These are phyloP conservation scores for Bovichtus variegatus DNA, from an alignment of 2,797 vertebrate species.

Conservation along the genomic window DNA sequence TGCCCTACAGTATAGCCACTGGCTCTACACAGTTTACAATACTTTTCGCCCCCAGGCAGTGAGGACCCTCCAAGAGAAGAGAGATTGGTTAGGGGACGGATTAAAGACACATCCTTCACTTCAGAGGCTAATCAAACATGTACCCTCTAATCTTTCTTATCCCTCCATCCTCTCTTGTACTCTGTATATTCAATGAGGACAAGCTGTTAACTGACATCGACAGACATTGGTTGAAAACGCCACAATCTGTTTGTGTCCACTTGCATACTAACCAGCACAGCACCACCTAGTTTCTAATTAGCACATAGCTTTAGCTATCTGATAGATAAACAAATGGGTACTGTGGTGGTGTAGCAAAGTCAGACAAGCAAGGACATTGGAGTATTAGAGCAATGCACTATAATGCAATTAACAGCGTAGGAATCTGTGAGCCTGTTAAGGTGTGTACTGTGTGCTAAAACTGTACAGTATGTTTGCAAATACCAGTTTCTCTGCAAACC, in stretches of 20 bases:
- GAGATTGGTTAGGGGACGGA: constrained; percentile 73
- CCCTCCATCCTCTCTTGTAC: constrained; percentile 44
- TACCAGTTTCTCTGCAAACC: constrained; percentile 20
- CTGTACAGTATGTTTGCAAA: constrained; percentile 3
- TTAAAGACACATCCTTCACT: constrained; percentile 71
- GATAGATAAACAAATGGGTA: constrained; percentile 15
- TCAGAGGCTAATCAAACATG: constrained; percentile 81
- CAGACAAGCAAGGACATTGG: constrained; percentile 21
- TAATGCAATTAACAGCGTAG: constrained; percentile 35
- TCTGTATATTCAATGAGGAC: constrained; percentile 66
- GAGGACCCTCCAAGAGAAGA: constrained; percentile 71
- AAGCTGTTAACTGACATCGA: constrained; percentile 57
- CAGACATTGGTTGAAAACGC: constrained; percentile 53
- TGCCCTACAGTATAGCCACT: constrained; percentile 28
- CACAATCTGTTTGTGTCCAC: constrained; percentile 30
- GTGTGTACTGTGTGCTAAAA: constrained; percentile 18
- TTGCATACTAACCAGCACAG: constrained; percentile 49
- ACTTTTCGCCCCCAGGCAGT: constrained; percentile 48
- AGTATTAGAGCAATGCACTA: constrained; percentile 20
- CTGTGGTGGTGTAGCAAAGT: background rate
- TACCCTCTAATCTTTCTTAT: constrained; percentile 63
- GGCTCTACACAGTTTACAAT: constrained; percentile 40
- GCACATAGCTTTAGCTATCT: constrained; percentile 17
- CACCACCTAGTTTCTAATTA: constrained; percentile 28
- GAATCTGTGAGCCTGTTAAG: constrained; percentile 27